Percentiles rank a stretch among this genome's conserved stretches.
Conservation (phyloP, 2,113 vertebrate genomes). For the Corythaeola cristata region DNA sequence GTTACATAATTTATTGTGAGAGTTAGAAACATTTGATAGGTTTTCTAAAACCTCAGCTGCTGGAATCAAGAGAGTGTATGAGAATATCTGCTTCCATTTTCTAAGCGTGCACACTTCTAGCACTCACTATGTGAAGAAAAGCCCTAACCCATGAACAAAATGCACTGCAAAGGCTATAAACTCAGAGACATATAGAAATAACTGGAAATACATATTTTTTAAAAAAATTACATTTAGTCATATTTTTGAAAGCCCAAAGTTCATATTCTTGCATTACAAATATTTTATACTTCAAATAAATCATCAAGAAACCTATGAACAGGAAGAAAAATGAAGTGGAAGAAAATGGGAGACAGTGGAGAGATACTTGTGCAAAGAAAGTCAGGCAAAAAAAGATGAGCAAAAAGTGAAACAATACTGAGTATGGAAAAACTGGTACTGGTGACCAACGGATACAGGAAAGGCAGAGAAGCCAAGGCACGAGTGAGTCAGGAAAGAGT, state of each 20-base stretch:
- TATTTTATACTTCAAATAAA: background rate
- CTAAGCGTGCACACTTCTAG: background rate
- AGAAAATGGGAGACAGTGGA: background rate
- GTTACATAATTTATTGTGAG: constrained; percentile 37
- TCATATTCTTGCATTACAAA: background rate
- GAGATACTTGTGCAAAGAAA: background rate
- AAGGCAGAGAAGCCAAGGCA: background rate
- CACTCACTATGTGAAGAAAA: background rate
- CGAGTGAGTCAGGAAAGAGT: background rate
- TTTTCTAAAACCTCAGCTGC: constrained; percentile 49
- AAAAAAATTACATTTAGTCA: background rate
- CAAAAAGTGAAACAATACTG: background rate
- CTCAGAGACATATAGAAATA: background rate
- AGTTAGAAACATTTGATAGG: constrained; percentile 16
- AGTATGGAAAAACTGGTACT: background rate
- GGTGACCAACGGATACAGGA: background rate
- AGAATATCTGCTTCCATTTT: constrained; percentile 42
- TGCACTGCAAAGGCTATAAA: background rate
- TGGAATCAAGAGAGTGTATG: constrained; percentile 25
- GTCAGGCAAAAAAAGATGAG: background rate
- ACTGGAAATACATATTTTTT: background rate
- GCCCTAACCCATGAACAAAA: background rate
- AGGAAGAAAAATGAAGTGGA: background rate
- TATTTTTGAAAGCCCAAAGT: background rate
- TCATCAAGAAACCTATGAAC: background rate